These are phyloP conservation scores for Poecile atricapillus DNA, from an alignment of 2,113 vertebrate species.

Conservation along the genomic window DNA sequence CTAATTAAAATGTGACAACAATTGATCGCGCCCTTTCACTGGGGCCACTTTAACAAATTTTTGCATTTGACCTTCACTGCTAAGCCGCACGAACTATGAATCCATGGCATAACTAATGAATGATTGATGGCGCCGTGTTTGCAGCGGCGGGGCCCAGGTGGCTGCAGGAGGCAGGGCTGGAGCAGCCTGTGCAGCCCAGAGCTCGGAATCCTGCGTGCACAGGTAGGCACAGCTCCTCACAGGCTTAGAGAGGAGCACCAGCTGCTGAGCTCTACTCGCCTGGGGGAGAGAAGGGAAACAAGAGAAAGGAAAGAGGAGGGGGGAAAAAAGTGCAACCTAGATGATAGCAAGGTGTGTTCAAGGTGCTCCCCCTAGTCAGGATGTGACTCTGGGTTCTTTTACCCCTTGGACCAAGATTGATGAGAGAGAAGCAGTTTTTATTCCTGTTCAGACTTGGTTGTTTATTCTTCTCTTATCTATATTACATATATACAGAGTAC, in stretches of 20 bases:
- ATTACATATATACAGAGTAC: no score
- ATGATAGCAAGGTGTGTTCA: no score
- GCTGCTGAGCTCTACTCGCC: no score
- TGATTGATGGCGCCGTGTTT: background rate
- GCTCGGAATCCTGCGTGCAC: no score
- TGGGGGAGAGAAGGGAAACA: rapidly evolving
- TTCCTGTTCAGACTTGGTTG: no score
- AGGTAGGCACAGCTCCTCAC: background rate
- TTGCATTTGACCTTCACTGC: background rate
- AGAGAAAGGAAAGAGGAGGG: background rate
- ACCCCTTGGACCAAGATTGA: no score
- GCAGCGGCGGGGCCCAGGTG: rapidly evolving
- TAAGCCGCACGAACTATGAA: background rate
- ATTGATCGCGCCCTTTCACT: background rate
- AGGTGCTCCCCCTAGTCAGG: no score
- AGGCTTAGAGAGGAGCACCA: no score
- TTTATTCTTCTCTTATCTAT: no score
- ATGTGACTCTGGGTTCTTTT: no score
- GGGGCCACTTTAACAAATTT: background rate
- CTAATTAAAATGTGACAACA: background rate
- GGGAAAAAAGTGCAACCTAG: no score
- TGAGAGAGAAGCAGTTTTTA: no score
- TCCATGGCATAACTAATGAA: background rate
- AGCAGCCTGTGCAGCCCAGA: rapidly evolving
- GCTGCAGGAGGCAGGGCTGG: rapidly evolving